Evolutionary conservation across 2,113 vertebrate genomes (phyloP), one percentile per base, ranked within the genome.

Genomic region (Limnothrissa miodon): DNA sequence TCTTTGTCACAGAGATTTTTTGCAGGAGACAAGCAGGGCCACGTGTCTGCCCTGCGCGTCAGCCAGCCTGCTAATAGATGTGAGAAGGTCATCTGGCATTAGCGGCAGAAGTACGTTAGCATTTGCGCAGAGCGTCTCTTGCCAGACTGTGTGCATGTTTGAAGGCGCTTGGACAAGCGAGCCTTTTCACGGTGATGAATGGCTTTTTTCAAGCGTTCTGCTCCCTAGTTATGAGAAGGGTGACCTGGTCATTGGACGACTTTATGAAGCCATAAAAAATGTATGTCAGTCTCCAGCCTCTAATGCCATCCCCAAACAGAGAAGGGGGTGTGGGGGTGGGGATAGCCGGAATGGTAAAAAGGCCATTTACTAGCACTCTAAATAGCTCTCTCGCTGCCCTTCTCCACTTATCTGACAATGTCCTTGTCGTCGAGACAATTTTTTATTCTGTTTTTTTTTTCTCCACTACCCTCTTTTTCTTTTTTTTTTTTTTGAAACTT

Each of bases 211-310:
- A 99, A 98, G 97, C 96, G 95, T 97, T 98, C 97, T 99, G 97
- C 97, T 97, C 97, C 96, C 97, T 99, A 99, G 98, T 99, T 99
- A 99, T 99, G 97, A 99, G 97, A 98, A 99, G 97, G 95, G 96
- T 98, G 98, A 99, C 98, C 98, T 96, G 98, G 97, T 99, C 97
- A 98, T 96, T 95, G 97, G 97, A 97, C 95, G 96, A 98, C 97
- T 99, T 99, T 99, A 99, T 99, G 98, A 99, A 98, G 98, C 97
- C 97, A 99, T 99, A 99, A 99, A 99, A 99, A 99, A 99, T 99
- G 96, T 98, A 99, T 99, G 98, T 98, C 98, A 98, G 96, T 98
- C 97, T 95, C 94, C 96, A 97, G 96, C 97, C 96, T 97, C 97
- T 99, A 98, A 99, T 99, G 98, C 97, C 97, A 99, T 94, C 86